Evolutionary conservation across 2,888 invertebrate genomes (phyloP).

Genomic region (Tetragonula carbonaria): DNA sequence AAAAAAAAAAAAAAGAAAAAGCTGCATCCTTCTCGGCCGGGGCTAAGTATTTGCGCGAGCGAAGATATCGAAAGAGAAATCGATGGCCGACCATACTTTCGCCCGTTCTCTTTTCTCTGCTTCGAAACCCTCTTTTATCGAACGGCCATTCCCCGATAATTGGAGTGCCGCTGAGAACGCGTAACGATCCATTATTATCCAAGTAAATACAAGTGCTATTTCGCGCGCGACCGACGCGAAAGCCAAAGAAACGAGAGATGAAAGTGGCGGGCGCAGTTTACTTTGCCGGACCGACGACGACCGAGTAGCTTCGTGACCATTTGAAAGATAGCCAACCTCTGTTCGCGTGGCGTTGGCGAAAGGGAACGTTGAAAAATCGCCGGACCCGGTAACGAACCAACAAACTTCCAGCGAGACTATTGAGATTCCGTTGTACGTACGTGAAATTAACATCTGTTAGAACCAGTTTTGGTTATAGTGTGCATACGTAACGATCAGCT

Average conservation of each 20-base stretch:
- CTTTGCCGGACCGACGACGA: too few relatives aligned
- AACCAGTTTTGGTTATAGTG: too few relatives aligned
- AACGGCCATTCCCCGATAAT: conserved; percentile 30
- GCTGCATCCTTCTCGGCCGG: conserved; percentile 28
- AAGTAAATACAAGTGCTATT: conserved; percentile 15
- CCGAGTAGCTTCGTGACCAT: background rate
- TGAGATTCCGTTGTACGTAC: conserved; percentile 7
- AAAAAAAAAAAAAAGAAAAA: conserved; percentile 43
- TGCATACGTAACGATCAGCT: too few relatives aligned
- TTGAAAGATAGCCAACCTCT: too few relatives aligned
- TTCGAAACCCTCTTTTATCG: conserved; percentile 3
- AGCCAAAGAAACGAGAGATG: background rate
- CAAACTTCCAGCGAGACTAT: conserved; percentile 37
- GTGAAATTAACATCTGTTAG: too few relatives aligned
- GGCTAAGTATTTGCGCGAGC: conserved; percentile 32
- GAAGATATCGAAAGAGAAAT: conserved; percentile 25
- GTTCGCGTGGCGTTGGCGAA: too few relatives aligned
- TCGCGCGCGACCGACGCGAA: background rate
- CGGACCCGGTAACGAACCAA: conserved; percentile 9
- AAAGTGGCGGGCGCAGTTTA: background rate
- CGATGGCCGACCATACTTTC: conserved; percentile 29
- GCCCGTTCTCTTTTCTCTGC: background rate
- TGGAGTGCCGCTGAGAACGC: conserved; percentile 28
- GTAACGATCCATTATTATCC: conserved; percentile 23
- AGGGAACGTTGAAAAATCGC: background rate